These are phyloP conservation scores for Recurvirostra avosetta DNA, from an alignment of 2,113 vertebrate species.

Conservation along the genomic window DNA sequence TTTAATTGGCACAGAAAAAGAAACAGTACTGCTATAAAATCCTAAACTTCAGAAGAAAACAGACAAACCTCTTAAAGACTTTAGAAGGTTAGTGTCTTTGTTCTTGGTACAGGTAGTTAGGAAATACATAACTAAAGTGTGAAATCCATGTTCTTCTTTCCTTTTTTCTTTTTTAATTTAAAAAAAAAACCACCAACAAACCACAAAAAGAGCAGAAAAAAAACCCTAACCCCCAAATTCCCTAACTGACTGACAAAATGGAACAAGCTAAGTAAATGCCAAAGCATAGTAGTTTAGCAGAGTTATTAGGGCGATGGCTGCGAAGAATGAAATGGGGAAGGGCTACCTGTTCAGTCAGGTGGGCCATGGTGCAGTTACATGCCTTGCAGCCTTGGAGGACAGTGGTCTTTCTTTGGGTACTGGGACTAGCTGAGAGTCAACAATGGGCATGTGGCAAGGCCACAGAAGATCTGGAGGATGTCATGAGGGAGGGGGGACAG, in stretches of 20 bases:
- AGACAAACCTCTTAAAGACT: background rate
- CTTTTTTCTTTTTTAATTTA: background rate
- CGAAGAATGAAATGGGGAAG: background rate
- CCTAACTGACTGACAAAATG: background rate
- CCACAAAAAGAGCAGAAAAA: background rate
- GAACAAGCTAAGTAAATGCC: background rate
- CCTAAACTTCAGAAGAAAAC: background rate
- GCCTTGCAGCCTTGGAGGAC: background rate
- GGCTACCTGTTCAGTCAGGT: background rate
- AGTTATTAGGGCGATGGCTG: background rate
- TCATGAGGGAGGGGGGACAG: background rate
- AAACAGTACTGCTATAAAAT: background rate
- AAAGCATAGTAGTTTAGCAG: background rate
- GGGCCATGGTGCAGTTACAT: background rate
- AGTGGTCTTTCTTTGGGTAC: background rate
- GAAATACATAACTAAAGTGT: background rate
- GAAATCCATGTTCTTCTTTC: background rate
- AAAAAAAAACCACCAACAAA: background rate
- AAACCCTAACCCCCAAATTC: background rate
- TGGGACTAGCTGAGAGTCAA: background rate
- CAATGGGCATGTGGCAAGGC: background rate
- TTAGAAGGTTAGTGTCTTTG: background rate
- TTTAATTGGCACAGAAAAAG: background rate
- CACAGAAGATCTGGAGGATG: background rate
- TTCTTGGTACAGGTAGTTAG: background rate